Conservation (phyloP, 2,113 vertebrate genomes). For the Bubo blakistoni region DNA sequence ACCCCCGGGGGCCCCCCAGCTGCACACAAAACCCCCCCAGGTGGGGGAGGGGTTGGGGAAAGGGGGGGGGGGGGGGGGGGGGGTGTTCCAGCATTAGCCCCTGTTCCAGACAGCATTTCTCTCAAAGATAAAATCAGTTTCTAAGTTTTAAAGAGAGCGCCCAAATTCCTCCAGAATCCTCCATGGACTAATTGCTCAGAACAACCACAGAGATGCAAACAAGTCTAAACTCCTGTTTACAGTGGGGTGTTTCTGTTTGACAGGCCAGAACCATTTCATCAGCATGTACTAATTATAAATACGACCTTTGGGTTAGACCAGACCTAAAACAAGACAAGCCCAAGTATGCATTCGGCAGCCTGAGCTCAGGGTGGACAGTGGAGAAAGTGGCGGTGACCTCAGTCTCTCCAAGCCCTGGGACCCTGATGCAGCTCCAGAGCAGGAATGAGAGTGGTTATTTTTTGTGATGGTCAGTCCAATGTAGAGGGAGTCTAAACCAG, state of each 20-base stretch:
- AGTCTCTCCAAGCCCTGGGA: rapidly evolving
- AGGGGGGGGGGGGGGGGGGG: no score
- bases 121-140: neutral
- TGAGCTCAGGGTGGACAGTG: neutral
- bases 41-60: no score
- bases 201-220: neutral
- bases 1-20: no score
- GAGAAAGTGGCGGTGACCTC: rapidly evolving
- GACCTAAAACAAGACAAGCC: neutral
- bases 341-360: neutral
- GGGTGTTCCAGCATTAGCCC: no score
- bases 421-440: neutral
- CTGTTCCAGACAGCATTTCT: no score
- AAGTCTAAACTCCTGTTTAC: constrained; percentile 48
- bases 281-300: neutral
- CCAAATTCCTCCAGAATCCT: neutral
- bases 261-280: neutral
- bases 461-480: rapidly evolving
- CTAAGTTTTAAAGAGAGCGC: neutral
- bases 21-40: no score
- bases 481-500: neutral
- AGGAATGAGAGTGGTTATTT: neutral
- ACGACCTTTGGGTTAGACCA: constrained; percentile 27
- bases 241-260: constrained; percentile 17
- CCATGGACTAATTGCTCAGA: neutral